A percentile compares a stretch with the other conserved stretches of the same genome.
phyloP scores from a whole-genome alignment of 92 coral and sea anemone species.

The Anthopleura xanthogrammica region DNA sequence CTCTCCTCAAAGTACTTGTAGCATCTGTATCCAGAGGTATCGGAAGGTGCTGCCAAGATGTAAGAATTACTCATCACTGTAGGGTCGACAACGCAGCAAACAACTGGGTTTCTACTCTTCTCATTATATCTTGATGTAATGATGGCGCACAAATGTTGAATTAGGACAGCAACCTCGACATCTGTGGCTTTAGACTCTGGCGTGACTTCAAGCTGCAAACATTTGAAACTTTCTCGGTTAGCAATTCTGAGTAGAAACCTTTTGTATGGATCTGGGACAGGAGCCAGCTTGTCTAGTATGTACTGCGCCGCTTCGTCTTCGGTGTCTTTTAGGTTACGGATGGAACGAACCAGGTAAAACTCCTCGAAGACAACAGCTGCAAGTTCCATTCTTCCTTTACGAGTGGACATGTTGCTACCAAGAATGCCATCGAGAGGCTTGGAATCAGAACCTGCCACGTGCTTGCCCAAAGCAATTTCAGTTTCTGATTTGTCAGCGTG shows the following conservation, averaged over 20 bases:
- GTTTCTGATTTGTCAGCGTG: constrained; percentile 29
- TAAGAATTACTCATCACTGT: constrained; percentile 4
- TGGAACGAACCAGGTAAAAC: constrained; percentile 74
- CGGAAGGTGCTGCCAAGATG: constrained; percentile 39
- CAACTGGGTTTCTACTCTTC: constrained; percentile 40
- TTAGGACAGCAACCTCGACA: constrained; percentile 66
- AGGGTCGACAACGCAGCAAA: constrained; percentile 54
- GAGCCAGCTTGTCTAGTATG: constrained; percentile 26
- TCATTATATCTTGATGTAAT: constrained; percentile 43
- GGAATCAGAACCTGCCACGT: constrained; percentile 36
- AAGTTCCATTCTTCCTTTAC: constrained; percentile 44
- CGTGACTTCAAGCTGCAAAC: constrained; percentile 55
- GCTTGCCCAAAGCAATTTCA: constrained; percentile 61
- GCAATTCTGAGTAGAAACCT: constrained; percentile 61
- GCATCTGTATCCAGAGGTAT: constrained; percentile 10
- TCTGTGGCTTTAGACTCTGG: constrained; percentile 55
- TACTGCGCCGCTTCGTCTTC: constrained; percentile 63
- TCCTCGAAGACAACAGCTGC: constrained; percentile 56
- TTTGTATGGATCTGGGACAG: constrained; percentile 36
- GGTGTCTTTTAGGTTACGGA: constrained; percentile 61
- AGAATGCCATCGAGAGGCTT: constrained; percentile 35
- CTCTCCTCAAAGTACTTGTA: constrained; percentile 18
- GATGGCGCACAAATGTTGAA: constrained; percentile 68
- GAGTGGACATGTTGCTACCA: constrained; percentile 27
- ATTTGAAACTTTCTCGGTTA: constrained; percentile 63